phyloP scores from a whole-genome alignment of 1,140 invertebrate genomes.

The Drosophila athabasca region DNA sequence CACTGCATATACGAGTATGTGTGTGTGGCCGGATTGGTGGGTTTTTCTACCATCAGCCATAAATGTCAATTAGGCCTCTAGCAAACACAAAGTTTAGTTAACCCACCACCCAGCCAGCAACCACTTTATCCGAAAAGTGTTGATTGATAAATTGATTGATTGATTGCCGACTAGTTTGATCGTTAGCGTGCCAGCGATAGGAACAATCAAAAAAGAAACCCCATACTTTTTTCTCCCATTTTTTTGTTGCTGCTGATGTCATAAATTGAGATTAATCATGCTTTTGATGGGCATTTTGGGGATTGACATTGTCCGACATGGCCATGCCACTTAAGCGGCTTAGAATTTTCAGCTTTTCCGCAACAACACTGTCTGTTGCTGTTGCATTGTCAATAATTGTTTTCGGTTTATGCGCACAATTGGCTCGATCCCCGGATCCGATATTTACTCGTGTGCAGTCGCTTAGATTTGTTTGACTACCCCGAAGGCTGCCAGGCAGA shows the following conservation, averaged over 20 bases:
- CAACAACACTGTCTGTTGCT: constrained; percentile 13
- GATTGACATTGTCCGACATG: constrained; percentile 9
- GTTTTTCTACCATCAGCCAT: constrained; percentile 31
- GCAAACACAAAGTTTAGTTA: neutral
- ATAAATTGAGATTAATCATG: constrained; percentile 82
- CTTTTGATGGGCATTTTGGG: constrained; percentile 50
- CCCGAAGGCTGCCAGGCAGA: neutral
- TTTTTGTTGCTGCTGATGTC: constrained; percentile 57
- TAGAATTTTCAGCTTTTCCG: constrained; percentile 21
- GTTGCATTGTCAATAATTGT: constrained; percentile 46
- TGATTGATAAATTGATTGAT: constrained; percentile 80
- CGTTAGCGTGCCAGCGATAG: constrained; percentile 39
- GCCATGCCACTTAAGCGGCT: constrained; percentile 37
- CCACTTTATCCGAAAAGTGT: constrained; percentile 29
- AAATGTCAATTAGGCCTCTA: constrained; percentile 41
- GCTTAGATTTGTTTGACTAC: constrained; percentile 19
- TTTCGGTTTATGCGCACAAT: constrained; percentile 35
- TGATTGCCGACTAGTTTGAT: constrained; percentile 53
- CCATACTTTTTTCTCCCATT: constrained; percentile 33
- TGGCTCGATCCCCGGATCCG: constrained; percentile 8
- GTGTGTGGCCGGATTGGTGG: neutral
- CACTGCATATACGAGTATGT: too few species aligned
- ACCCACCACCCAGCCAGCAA: neutral
- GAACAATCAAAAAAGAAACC: constrained; percentile 6
- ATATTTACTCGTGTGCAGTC: constrained; percentile 28